Evolutionary conservation across 2,888 invertebrate genomes (phyloP).

Genomic region (Ophion ventricosus): DNA sequence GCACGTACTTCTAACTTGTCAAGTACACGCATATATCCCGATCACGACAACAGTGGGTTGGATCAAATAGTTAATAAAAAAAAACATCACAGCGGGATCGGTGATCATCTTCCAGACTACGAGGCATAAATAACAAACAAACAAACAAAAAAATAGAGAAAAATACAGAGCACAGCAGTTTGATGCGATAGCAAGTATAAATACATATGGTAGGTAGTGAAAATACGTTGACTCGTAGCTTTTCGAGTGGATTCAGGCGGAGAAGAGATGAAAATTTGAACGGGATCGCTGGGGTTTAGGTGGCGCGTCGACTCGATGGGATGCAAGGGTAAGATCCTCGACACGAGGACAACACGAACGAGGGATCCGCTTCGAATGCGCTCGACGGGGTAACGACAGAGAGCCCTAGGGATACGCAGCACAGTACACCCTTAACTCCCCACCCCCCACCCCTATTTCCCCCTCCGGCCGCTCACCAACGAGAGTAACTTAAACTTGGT

Average conservation of each 20-base stretch:
- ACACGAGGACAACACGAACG: constrained; percentile 25
- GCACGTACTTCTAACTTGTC: too few relatives aligned
- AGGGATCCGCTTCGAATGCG: constrained; percentile 61
- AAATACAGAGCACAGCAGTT: neutral
- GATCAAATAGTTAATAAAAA: too few relatives aligned
- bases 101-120: constrained; percentile 62
- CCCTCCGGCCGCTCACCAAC: constrained; percentile 30
- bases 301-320: constrained; percentile 25
- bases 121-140: constrained; percentile 61
- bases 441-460: neutral
- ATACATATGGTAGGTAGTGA: constrained; percentile 14
- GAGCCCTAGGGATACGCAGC: constrained; percentile 45
- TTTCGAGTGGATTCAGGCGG: constrained; percentile 58
- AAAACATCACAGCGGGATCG: constrained; percentile 19
- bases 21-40: too few relatives aligned
- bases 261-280: constrained; percentile 59
- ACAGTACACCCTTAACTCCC: constrained; percentile 3
- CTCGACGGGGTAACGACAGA: constrained; percentile 64
- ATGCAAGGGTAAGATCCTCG: constrained; percentile 14
- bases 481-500: constrained; percentile 70
- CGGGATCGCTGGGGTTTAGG: constrained; percentile 49
- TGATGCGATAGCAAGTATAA: constrained; percentile 12
- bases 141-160: constrained; percentile 37
- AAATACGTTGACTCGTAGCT: constrained; percentile 45
- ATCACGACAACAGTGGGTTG: too few relatives aligned